Evolutionary conservation across 2,888 invertebrate genomes (phyloP).

Genomic region (Andrena trimmerana): DNA sequence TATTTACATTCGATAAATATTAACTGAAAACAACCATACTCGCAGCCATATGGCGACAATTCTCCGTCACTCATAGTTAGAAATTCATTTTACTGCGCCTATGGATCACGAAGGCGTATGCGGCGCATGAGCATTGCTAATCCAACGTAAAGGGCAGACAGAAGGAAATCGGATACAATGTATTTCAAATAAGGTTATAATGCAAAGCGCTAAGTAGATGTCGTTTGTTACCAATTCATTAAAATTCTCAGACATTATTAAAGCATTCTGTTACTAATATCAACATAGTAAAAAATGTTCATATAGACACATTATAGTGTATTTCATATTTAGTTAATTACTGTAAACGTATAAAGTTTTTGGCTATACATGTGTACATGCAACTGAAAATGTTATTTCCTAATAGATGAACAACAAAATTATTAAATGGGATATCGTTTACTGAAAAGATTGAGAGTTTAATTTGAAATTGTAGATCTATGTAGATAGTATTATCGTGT

Average conservation of each 20-base stretch:
- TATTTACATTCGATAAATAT: conserved; percentile 68
- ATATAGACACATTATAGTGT: not conserved
- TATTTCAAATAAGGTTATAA: conserved; percentile 49
- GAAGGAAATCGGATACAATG: conserved; percentile 64
- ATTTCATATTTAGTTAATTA: not conserved
- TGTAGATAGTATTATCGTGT: not conserved
- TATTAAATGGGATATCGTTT: not conserved
- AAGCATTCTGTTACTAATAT: too few relatives aligned
- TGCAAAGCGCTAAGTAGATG: conserved; percentile 22
- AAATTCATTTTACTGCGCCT: conserved; percentile 68
- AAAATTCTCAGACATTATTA: too few relatives aligned
- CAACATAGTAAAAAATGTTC: too few relatives aligned
- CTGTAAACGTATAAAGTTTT: not conserved
- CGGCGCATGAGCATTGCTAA: conserved; percentile 66
- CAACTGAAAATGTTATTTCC: too few relatives aligned
- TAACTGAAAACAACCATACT: conserved; percentile 67
- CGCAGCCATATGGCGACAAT: conserved; percentile 65
- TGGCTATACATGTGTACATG: too few relatives aligned
- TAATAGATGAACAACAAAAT: too few relatives aligned
- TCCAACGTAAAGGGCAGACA: conserved; percentile 57
- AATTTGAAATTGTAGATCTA: not conserved
- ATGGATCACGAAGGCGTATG: conserved; percentile 58
- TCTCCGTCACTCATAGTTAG: conserved; percentile 61
- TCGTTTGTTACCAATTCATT: not conserved
- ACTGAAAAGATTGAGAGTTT: not conserved